phyloP scores from a whole-genome alignment of 2,797 vertebrate genomes.

The Mus spretus region DNA sequence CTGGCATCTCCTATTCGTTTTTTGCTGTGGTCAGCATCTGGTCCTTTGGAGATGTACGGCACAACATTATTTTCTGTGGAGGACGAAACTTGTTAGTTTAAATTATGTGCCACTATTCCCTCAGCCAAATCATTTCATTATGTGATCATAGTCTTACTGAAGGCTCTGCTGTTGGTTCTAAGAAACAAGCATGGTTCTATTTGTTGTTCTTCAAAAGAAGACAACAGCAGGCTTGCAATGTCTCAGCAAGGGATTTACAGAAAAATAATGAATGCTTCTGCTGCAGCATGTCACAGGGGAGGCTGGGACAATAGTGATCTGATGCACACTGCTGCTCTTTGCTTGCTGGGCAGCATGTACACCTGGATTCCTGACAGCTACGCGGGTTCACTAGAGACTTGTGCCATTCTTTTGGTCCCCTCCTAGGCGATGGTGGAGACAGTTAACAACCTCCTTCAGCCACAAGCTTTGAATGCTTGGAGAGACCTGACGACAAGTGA shows the following conservation, averaged over 20 bases:
- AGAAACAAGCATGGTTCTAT: slow-evolving; percentile 63
- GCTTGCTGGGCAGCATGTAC: slow-evolving; percentile 59
- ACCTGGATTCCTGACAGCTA: slow-evolving; percentile 71
- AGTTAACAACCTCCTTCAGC: slow-evolving; percentile 98
- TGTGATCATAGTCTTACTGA: slow-evolving; percentile 61
- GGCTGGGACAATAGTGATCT: slow-evolving; percentile 65
- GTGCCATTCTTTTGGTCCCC: slow-evolving; percentile 75
- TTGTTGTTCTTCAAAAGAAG: slow-evolving; percentile 61
- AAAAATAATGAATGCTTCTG: slow-evolving; percentile 71
- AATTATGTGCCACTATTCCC: not conserved
- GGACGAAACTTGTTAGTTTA: slow-evolving; percentile 38
- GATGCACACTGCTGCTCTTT: slow-evolving; percentile 60
- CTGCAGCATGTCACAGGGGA: slow-evolving; percentile 66
- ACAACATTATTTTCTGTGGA: slow-evolving; percentile 23
- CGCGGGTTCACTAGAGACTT: slow-evolving; percentile 52
- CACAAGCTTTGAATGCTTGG: slow-evolving; percentile 95
- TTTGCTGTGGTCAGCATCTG: slow-evolving; percentile 25
- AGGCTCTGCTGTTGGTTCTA: slow-evolving; percentile 18
- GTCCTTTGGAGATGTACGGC: not conserved
- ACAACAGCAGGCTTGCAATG: slow-evolving; percentile 50
- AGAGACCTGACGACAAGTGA: slow-evolving; percentile 94
- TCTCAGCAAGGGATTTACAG: slow-evolving; percentile 64
- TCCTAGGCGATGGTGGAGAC: slow-evolving; percentile 99
- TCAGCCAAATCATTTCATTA: slow-evolving; percentile 49
- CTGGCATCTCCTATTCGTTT: not conserved